These are phyloP conservation scores for Aphaenogaster floridana DNA, from an alignment of 1,140 invertebrate genomes.

Conservation along the genomic window DNA sequence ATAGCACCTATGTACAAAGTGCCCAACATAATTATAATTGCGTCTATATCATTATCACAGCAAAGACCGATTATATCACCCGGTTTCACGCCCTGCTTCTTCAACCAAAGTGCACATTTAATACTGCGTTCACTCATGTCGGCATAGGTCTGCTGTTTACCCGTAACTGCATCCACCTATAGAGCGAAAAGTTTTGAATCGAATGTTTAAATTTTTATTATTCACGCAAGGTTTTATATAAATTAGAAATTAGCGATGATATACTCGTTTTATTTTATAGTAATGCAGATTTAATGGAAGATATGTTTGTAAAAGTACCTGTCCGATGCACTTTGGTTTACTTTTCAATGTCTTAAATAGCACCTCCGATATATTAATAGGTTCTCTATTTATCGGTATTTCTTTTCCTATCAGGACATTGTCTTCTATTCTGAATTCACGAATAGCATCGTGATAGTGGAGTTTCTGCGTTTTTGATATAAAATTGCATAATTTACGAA, in stretches of 20 bases:
- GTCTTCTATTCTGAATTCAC: conserved; percentile 25
- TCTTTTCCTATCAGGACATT: conserved; percentile 36
- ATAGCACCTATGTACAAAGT: conserved; percentile 40
- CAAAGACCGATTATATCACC: conserved; percentile 51
- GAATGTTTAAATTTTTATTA: not conserved
- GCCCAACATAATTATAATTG: conserved; percentile 13
- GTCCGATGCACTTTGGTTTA: conserved; percentile 19
- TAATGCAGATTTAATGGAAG: not conserved
- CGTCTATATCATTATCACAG: not conserved
- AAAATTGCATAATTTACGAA: not conserved
- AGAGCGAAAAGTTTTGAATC: not conserved
- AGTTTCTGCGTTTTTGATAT: not conserved
- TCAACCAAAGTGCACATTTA: conserved; percentile 52
- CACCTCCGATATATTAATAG: not conserved
- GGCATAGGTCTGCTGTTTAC: not conserved
- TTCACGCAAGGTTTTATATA: not conserved
- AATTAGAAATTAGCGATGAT: not conserved
- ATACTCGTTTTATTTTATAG: not conserved
- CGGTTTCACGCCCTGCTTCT: conserved; percentile 20
- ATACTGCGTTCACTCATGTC: conserved; percentile 45
- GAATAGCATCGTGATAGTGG: conserved; percentile 3
- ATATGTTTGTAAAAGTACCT: conserved; percentile 18
- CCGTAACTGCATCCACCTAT: conserved; percentile 37
- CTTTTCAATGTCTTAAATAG: conserved; percentile 21
- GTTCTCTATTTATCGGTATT: not conserved